A percentile compares a stretch with the other conserved stretches of the same genome.
Conservation (phyloP, 2,113 vertebrate genomes). For the Anhinga rufa region DNA sequence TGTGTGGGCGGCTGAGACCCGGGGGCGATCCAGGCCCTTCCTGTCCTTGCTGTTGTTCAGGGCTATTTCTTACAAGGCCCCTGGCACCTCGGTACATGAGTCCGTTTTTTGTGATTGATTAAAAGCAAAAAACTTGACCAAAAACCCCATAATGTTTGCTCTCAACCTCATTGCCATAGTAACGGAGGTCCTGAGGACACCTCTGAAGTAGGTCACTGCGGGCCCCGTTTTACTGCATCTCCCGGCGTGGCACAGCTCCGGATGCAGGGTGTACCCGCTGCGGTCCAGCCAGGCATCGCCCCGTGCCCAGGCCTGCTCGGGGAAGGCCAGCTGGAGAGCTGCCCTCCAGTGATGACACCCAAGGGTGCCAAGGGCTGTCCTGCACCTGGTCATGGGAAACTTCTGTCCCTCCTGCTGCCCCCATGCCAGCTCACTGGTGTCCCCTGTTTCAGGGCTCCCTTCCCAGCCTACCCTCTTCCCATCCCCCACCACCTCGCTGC, state of each 20-base stretch:
- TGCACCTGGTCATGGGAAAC: not conserved
- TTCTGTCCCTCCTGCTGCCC: not conserved
- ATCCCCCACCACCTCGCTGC: conserved; percentile 21
- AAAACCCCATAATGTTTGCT: not conserved
- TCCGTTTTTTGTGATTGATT: not conserved
- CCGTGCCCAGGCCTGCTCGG: not conserved
- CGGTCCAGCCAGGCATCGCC: accelerated
- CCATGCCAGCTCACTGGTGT: not conserved
- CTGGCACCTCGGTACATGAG: not conserved
- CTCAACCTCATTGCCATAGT: conserved; percentile 21
- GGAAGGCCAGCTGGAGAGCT: not conserved
- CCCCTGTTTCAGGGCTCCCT: conserved; percentile 20
- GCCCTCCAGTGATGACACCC: not conserved
- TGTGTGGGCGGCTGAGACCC: accelerated
- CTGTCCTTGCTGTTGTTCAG: not conserved
- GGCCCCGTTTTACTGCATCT: not conserved
- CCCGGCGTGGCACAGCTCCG: not conserved
- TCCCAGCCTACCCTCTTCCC: conserved; percentile 47
- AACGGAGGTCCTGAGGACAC: conserved; percentile 16
- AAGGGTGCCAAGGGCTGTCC: not conserved
- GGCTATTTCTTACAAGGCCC: not conserved
- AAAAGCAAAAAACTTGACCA: conserved; percentile 26
- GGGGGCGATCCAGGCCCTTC: not conserved
- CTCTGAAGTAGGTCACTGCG: not conserved
- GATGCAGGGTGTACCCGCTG: not conserved